These are phyloP conservation scores for Nomada lathburiana DNA, from an alignment of 2,888 invertebrate species.

Conservation along the genomic window DNA sequence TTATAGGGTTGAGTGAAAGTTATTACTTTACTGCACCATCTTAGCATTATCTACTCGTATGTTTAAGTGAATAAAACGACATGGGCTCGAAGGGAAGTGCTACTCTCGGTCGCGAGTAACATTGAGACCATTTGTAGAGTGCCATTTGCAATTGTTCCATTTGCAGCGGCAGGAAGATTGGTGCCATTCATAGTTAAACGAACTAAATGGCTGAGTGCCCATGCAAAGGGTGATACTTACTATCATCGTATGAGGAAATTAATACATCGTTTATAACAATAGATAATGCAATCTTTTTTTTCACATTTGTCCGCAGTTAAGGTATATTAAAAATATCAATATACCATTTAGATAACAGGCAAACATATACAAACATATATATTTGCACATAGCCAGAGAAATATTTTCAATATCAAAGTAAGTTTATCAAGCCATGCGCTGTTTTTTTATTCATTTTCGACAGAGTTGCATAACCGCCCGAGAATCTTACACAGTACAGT, in stretches of 20 bases:
- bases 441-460: neutral
- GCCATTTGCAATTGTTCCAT: constrained; percentile 39
- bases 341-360: too few relatives aligned
- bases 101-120: constrained; percentile 9
- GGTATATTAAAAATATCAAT: neutral
- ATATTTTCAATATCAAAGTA: too few relatives aligned
- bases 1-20: too few relatives aligned
- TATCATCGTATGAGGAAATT: neutral
- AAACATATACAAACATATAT: too few relatives aligned
- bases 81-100: constrained; percentile 1
- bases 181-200: constrained; percentile 37
- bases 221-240: constrained; percentile 7
- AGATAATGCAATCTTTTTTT: neutral
- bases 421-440: neutral
- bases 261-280: neutral
- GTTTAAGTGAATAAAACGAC: constrained; percentile 14
- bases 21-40: neutral
- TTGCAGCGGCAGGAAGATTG: constrained; percentile 29
- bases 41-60: constrained; percentile 11
- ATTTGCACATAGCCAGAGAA: neutral
- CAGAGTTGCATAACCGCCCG: constrained; percentile 6
- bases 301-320: neutral
- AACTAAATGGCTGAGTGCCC: constrained; percentile 14
- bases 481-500: neutral
- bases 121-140: constrained; percentile 24